Evolutionary conservation across 2,888 invertebrate species (phyloP), one percentile per base, ranked within the genome.

Genomic region (Drosophila atripex): DNA sequence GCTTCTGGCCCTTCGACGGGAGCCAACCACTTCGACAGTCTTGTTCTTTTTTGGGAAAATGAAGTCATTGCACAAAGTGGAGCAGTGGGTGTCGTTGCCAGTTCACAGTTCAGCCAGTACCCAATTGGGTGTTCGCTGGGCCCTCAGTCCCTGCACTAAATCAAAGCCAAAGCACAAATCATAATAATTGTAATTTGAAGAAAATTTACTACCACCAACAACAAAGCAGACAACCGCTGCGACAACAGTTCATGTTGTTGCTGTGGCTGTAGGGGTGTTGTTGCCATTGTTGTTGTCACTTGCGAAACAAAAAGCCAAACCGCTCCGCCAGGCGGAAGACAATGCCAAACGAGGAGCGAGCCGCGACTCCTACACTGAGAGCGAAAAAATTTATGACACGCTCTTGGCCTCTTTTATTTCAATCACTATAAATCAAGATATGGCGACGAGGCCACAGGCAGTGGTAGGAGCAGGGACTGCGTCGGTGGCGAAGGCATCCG

Each of bases 371-470:
- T 41, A 60, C 71, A 55, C 46, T 56, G 78, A 76, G 83, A 64
- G 70, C 71, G 80, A 84, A 82, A 87, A 83, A 86, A 84, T 84
- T 85, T 86, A 85, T 85, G 85, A 86, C 85, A 85, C 84, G 84
- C 84, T 86, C 87, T 80, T 86, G 80, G 82, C 88, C 85, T 80
- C 83, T 80, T 80, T 82, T 86, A 88, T 88, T 88, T 82, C 88
- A 88, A 88, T 88, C 86, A 88, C 85, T 79, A 88, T 88, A 88
- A 88, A 88, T 88, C 88, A 88, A 86, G 86, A 86, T 84, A 82
- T 80, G 86, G 75, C 69, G 79, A 66, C 75, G 58, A 53, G 51
- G 49, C 46, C 55, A 30, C 38, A 45, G 38, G 55, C 35, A 72
- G 63, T 50, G 66, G 32, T 53, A 30, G 46, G n/a, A 18, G 16